These are phyloP conservation scores for Sebastes cheni DNA, from an alignment of 2,797 vertebrate genomes.

Conservation along the genomic window DNA sequence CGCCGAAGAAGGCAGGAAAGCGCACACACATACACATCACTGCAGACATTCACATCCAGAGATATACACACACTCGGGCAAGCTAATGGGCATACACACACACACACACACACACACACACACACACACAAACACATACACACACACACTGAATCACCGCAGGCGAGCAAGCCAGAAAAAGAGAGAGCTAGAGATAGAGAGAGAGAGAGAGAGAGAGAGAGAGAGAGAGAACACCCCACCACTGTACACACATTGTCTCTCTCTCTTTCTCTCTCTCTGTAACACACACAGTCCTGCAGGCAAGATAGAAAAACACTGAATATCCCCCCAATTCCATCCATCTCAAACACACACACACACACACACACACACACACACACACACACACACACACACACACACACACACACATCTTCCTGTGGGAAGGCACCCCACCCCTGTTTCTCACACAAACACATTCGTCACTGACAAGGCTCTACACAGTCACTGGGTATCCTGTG, in stretches of 20 bases:
- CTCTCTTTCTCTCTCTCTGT: constrained; percentile 31
- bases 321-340: constrained; percentile 58
- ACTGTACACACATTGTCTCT: constrained; percentile 52
- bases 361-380: constrained; percentile 11
- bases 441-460: constrained; percentile 76
- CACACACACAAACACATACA: constrained; percentile 8
- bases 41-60: constrained; percentile 45
- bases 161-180: constrained; percentile 61
- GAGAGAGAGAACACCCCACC: constrained; percentile 40
- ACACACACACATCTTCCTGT: constrained; percentile 40
- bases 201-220: constrained; percentile 28
- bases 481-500: constrained; percentile 72
- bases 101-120: constrained; percentile 27
- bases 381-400: neutral
- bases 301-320: constrained; percentile 61
- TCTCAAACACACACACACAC: constrained; percentile 20
- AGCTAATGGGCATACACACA: constrained; percentile 67
- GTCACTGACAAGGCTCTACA: constrained; percentile 74
- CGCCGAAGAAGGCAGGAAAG: constrained; percentile 40
- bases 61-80: constrained; percentile 50
- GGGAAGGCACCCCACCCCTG: constrained; percentile 73
- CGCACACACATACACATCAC: neutral
- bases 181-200: constrained; percentile 38
- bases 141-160: constrained; percentile 65
- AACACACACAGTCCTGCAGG: constrained; percentile 44